These are phyloP conservation scores for Clangula hyemalis DNA, from an alignment of 2,797 vertebrate species.

Conservation along the genomic window DNA sequence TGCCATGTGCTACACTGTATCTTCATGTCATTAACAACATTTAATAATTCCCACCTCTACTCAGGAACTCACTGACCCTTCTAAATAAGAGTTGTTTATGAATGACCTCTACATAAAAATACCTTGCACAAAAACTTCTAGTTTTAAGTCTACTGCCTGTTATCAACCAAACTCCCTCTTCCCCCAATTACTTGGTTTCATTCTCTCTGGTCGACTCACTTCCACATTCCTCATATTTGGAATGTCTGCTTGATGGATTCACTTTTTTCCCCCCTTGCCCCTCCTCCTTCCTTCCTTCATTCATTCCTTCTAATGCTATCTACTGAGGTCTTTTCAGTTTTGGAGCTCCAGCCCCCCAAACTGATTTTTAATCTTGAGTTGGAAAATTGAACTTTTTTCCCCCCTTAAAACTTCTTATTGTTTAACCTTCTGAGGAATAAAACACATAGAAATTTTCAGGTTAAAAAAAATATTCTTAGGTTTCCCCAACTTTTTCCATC, in stretches of 20 bases:
- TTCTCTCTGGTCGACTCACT: slow-evolving; percentile 61
- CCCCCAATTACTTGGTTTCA: slow-evolving; percentile 19
- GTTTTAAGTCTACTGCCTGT: neutral
- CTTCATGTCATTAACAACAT: neutral
- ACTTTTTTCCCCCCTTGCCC: neutral
- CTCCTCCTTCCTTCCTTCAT: slow-evolving; percentile 43
- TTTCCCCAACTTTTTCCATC: neutral
- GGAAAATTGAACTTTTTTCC: neutral
- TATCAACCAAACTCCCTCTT: neutral
- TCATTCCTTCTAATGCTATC: slow-evolving; percentile 33
- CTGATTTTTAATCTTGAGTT: neutral
- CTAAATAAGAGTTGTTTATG: neutral
- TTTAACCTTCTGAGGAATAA: neutral
- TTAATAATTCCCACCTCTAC: neutral
- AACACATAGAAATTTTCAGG: neutral
- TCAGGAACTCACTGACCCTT: neutral
- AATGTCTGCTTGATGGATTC: slow-evolving; percentile 69
- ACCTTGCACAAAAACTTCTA: neutral
- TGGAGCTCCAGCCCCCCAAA: neutral
- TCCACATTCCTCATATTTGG: slow-evolving; percentile 70
- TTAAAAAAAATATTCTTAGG: neutral
- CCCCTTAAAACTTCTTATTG: neutral
- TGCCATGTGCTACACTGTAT: neutral
- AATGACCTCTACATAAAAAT: neutral
- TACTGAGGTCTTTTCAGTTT: slow-evolving; percentile 33